Evolutionary conservation across 2,888 invertebrate genomes (phyloP).

Genomic region (Pterostichus madidus): DNA sequence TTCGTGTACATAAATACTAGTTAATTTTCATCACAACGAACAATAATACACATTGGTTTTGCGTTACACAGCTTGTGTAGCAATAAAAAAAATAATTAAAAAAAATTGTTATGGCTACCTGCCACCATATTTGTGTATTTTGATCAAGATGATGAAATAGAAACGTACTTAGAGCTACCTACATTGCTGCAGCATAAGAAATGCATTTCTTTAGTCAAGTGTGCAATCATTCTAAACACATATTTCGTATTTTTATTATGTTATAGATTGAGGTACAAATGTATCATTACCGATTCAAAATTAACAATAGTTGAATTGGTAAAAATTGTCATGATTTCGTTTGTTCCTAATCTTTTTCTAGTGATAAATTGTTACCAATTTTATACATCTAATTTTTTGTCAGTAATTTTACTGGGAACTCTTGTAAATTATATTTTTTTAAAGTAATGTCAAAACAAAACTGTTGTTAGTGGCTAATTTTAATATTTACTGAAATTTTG

Average conservation of each 20-base stretch:
- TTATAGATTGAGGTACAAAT: not conserved
- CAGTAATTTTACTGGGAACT: constrained; percentile 19
- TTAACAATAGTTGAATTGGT: not conserved
- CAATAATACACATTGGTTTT: constrained; percentile 35
- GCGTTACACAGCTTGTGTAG: constrained; percentile 16
- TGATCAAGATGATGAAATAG: constrained; percentile 52
- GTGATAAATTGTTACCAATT: not conserved
- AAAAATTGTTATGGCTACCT: not conserved
- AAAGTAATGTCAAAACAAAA: constrained; percentile 34
- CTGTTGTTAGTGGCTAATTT: constrained; percentile 2
- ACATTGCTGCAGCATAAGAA: constrained; percentile 36
- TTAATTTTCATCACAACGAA: constrained; percentile 57
- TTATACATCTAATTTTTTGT: constrained; percentile 5
- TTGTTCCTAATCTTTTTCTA: constrained; percentile 10
- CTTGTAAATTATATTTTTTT: constrained; percentile 1
- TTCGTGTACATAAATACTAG: constrained; percentile 50
- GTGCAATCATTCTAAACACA: not conserved
- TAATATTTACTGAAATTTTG: constrained; percentile 10
- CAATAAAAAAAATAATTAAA: not conserved
- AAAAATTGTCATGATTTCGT: constrained; percentile 5
- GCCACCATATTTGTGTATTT: constrained; percentile 36
- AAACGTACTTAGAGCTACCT: constrained; percentile 46
- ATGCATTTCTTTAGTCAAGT: constrained; percentile 19
- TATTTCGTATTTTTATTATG: not conserved
- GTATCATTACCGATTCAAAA: constrained; percentile 16